Conservation (phyloP, 1,140 invertebrate genomes). For the Hycleus phaleratus region DNA sequence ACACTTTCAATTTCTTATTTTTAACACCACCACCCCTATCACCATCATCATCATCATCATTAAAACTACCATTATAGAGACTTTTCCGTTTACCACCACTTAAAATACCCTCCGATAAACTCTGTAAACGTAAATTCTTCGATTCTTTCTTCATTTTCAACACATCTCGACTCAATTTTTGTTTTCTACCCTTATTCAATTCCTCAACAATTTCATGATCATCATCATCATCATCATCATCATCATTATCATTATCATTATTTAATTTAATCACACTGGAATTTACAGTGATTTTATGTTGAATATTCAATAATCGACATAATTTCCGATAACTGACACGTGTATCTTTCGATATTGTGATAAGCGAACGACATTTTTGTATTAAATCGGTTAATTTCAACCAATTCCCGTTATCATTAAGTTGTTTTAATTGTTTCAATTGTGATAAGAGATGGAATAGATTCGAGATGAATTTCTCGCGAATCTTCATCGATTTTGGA, state of each 20-base stretch:
- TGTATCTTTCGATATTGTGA: constrained; percentile 40
- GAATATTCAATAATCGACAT: constrained; percentile 37
- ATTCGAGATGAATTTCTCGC: constrained; percentile 42
- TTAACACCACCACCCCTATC: too few relatives aligned
- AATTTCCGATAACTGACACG: constrained; percentile 45
- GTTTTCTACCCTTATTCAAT: constrained; percentile 24
- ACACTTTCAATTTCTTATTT: too few relatives aligned
- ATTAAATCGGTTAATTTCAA: constrained; percentile 35
- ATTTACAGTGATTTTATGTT: constrained; percentile 34
- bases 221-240: constrained; percentile 33
- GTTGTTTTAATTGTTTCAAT: constrained; percentile 35
- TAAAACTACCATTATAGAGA: background rate
- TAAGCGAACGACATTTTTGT: constrained; percentile 33
- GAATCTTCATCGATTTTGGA: constrained; percentile 26
- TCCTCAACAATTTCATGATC: constrained; percentile 35
- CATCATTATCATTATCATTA: constrained; percentile 21
- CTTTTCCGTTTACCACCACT: background rate
- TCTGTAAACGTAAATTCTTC: constrained; percentile 38
- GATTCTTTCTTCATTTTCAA: constrained; percentile 44
- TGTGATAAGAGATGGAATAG: constrained; percentile 40
- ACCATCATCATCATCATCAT: background rate
- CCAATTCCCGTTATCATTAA: constrained; percentile 40
- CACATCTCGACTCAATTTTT: constrained; percentile 38
- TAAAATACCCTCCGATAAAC: constrained; percentile 39
- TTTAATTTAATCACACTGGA: constrained; percentile 21